These are phyloP conservation scores for Hydractinia echinata DNA, from an alignment of 30 jellyfish, hydroid and myxozoan genomes.

Conservation along the genomic window DNA sequence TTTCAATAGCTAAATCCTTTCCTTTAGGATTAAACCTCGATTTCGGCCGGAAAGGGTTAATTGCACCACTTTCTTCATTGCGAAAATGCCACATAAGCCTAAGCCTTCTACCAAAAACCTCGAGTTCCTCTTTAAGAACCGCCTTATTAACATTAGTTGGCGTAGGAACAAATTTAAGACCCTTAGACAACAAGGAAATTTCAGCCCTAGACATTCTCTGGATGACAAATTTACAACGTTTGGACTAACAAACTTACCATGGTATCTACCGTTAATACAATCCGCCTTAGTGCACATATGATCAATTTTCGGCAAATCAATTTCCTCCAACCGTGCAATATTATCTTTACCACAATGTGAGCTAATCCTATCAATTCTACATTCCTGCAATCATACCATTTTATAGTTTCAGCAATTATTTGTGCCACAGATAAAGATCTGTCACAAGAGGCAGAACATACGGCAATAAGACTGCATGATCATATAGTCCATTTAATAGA, in stretches of 20 bases:
- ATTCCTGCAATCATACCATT: too few species aligned
- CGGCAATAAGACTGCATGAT: too few species aligned
- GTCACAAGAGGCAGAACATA: too few species aligned
- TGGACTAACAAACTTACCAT: conserved; percentile 14
- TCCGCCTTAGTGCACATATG: too few species aligned
- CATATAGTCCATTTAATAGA: too few species aligned
- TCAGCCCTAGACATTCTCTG: conserved; percentile 6
- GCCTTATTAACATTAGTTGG: neutral
- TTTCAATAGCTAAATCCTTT: neutral
- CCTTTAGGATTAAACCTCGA: neutral
- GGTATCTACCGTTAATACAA: neutral
- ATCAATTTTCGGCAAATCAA: too few species aligned
- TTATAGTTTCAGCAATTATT: too few species aligned
- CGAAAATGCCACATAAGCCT: conserved; percentile 10
- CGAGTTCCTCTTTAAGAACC: neutral
- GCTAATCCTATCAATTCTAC: too few species aligned
- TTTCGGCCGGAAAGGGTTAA: neutral
- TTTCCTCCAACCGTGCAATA: too few species aligned
- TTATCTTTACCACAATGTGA: too few species aligned
- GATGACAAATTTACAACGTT: neutral
- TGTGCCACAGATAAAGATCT: too few species aligned
- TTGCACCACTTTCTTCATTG: neutral
- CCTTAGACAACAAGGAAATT: conserved; percentile 1
- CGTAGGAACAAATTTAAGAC: conserved; percentile 6
- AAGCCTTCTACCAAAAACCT: neutral